Conservation (phyloP, 2,888 invertebrate species). For the Cephalotes varians region DNA sequence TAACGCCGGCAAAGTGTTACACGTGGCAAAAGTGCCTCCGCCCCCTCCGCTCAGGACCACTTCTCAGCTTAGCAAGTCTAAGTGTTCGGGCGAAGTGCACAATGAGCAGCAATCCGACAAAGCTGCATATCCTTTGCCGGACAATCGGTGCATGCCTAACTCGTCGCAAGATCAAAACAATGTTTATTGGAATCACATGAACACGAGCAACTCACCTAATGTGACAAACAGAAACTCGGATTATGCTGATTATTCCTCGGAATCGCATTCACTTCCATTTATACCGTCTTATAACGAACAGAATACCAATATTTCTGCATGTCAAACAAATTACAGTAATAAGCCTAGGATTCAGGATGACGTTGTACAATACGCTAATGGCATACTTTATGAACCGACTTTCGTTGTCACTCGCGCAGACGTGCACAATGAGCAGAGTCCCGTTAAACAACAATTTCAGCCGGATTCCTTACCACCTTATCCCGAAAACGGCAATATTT, state of each 20-base stretch:
- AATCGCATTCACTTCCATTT: slow-evolving; percentile 89
- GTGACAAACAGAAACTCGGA: slow-evolving; percentile 73
- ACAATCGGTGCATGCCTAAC: slow-evolving; percentile 68
- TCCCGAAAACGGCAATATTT: slow-evolving; percentile 85
- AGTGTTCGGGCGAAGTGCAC: slow-evolving; percentile 87
- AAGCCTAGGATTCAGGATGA: slow-evolving; percentile 84
- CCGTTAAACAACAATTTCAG: slow-evolving; percentile 80
- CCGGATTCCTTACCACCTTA: slow-evolving; percentile 87
- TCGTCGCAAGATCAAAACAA: slow-evolving; percentile 85
- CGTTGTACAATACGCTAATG: slow-evolving; percentile 86
- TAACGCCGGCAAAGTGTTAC: slow-evolving; percentile 93
- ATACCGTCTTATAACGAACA: slow-evolving; percentile 87
- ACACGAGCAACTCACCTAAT: slow-evolving; percentile 70
- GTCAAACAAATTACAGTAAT: slow-evolving; percentile 75
- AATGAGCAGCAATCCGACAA: slow-evolving; percentile 83
- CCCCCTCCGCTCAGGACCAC: slow-evolving; percentile 95
- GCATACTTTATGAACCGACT: slow-evolving; percentile 83
- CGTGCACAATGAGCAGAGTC: slow-evolving; percentile 94
- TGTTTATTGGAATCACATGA: slow-evolving; percentile 82
- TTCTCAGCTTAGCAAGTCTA: slow-evolving; percentile 92
- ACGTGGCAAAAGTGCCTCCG: slow-evolving; percentile 94
- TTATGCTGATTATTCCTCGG: slow-evolving; percentile 84
- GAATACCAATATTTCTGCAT: slow-evolving; percentile 65
- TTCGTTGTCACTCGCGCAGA: slow-evolving; percentile 93
- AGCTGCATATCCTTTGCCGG: slow-evolving; percentile 70